These are phyloP conservation scores for Ophion slaviceki DNA, from an alignment of 2,888 invertebrate genomes.

Conservation along the genomic window DNA sequence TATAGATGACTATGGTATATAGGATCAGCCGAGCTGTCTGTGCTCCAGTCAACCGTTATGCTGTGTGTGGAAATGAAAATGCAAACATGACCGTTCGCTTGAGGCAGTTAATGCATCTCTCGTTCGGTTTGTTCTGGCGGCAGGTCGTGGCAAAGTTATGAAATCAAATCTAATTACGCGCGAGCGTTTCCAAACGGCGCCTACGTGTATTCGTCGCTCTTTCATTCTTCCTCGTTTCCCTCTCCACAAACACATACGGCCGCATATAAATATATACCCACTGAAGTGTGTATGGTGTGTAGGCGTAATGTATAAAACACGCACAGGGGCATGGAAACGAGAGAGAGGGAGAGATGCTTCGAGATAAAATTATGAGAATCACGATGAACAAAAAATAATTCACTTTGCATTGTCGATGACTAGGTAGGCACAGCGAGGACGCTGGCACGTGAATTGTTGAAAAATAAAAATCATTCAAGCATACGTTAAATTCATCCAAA, in stretches of 20 bases:
- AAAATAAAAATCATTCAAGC: slow-evolving; percentile 50
- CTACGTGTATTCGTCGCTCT: slow-evolving; percentile 42
- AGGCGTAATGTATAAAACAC: slow-evolving; percentile 17
- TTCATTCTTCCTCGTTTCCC: neutral
- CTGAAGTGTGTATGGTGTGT: slow-evolving; percentile 49
- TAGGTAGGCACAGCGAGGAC: slow-evolving; percentile 34
- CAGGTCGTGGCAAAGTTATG: slow-evolving; percentile 76
- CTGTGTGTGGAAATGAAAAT: slow-evolving; percentile 76
- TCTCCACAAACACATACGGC: neutral
- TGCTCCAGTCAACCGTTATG: slow-evolving; percentile 66
- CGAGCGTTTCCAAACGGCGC: slow-evolving; percentile 68
- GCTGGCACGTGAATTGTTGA: slow-evolving; percentile 33
- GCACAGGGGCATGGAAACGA: slow-evolving; percentile 24
- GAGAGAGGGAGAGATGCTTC: slow-evolving; percentile 47
- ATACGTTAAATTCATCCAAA: slow-evolving; percentile 60
- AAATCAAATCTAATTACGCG: slow-evolving; percentile 81
- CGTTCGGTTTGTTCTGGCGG: slow-evolving; percentile 72
- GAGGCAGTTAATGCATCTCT: slow-evolving; percentile 75
- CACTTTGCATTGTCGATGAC: slow-evolving; percentile 69
- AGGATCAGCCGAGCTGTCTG: slow-evolving; percentile 54
- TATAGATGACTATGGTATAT: slow-evolving; percentile 44
- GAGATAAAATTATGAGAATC: slow-evolving; percentile 71
- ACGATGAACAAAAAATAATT: slow-evolving; percentile 70
- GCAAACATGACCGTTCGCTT: slow-evolving; percentile 77
- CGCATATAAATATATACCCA: slow-evolving; percentile 3